A percentile compares a stretch with the other conserved stretches of the same genome.
Conservation (phyloP, 2,888 invertebrate genomes). For the Monoplex corrugatus region DNA sequence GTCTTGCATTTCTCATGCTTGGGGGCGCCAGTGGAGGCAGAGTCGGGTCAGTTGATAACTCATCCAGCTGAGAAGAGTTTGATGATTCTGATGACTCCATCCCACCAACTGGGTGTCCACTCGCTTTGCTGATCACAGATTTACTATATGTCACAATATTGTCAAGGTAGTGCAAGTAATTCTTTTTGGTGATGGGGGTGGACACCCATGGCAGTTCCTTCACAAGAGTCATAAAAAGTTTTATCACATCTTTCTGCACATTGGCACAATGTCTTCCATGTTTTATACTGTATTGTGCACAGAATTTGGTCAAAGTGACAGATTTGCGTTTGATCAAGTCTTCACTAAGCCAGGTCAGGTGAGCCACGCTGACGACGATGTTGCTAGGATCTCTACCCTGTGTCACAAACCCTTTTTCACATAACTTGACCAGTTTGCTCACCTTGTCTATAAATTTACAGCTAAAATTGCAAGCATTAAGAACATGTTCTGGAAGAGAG, state of each 20-base stretch:
- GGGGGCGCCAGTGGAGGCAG: slow-evolving; percentile 26
- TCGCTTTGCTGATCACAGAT: slow-evolving; percentile 37
- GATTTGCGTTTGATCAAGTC: slow-evolving; percentile 4
- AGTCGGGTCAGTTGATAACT: not conserved
- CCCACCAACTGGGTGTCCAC: not conserved
- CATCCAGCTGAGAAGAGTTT: not conserved
- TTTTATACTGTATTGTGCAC: not conserved
- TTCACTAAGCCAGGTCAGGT: slow-evolving; percentile 42
- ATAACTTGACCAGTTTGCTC: slow-evolving; percentile 14
- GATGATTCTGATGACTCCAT: not conserved
- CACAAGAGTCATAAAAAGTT: slow-evolving; percentile 37
- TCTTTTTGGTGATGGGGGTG: not conserved
- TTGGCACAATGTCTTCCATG: not conserved
- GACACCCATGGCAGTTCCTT: slow-evolving; percentile 26
- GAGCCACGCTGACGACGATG: slow-evolving; percentile 13
- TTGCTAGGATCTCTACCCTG: slow-evolving; percentile 38
- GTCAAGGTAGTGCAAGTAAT: slow-evolving; percentile 35
- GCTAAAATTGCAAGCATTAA: not conserved
- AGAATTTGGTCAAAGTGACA: slow-evolving; percentile 17
- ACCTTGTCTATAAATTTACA: not conserved
- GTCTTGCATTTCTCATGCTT: too few relatives aligned
- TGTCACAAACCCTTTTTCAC: slow-evolving; percentile 39
- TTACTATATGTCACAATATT: slow-evolving; percentile 40
- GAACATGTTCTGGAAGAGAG: slow-evolving; percentile 8
- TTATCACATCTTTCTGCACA: not conserved